These are phyloP conservation scores for Takifugu ocellatus DNA, from an alignment of 2,797 vertebrate genomes.

Conservation along the genomic window DNA sequence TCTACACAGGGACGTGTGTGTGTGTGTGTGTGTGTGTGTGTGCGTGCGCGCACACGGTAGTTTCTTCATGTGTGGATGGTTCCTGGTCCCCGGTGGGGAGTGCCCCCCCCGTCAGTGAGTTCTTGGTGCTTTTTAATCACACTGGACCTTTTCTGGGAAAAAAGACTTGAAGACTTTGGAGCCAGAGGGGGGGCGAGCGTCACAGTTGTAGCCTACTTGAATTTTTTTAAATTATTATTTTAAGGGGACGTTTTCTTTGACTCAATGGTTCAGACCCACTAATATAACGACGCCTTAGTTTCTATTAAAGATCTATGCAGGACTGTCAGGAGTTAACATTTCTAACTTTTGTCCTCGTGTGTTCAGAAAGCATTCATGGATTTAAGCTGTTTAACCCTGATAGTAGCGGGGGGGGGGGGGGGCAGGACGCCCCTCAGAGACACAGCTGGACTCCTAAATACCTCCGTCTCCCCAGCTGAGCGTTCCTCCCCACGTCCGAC, in stretches of 20 bases:
- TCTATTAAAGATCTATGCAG: slow-evolving; percentile 80
- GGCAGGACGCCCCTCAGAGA: slow-evolving; percentile 29
- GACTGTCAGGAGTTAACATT: slow-evolving; percentile 66
- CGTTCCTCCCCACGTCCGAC: slow-evolving; percentile 31
- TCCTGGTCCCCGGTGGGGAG: no score
- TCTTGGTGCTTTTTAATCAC: slow-evolving; percentile 77
- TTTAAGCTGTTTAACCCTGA: background rate
- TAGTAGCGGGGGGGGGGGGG: background rate
- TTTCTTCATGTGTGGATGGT: slow-evolving; percentile 31
- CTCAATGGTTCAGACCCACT: slow-evolving; percentile 65
- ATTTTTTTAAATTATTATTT: slow-evolving; percentile 38
- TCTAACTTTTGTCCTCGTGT: slow-evolving; percentile 25
- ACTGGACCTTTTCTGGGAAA: slow-evolving; percentile 77
- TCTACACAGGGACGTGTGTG: slow-evolving; percentile 70
- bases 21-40: slow-evolving; percentile 38
- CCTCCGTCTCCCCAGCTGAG: slow-evolving; percentile 57
- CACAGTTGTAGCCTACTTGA: slow-evolving; percentile 79
- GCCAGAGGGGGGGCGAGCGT: slow-evolving; percentile 50
- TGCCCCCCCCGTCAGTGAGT: no score
- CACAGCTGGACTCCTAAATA: slow-evolving; percentile 32
- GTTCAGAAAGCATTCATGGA: slow-evolving; percentile 27
- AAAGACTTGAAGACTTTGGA: slow-evolving; percentile 57
- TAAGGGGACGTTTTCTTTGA: slow-evolving; percentile 29
- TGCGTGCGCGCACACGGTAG: slow-evolving; percentile 48
- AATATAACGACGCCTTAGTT: slow-evolving; percentile 79